These are phyloP conservation scores for Lagria hirta DNA, from an alignment of 2,888 invertebrate genomes.

Conservation along the genomic window DNA sequence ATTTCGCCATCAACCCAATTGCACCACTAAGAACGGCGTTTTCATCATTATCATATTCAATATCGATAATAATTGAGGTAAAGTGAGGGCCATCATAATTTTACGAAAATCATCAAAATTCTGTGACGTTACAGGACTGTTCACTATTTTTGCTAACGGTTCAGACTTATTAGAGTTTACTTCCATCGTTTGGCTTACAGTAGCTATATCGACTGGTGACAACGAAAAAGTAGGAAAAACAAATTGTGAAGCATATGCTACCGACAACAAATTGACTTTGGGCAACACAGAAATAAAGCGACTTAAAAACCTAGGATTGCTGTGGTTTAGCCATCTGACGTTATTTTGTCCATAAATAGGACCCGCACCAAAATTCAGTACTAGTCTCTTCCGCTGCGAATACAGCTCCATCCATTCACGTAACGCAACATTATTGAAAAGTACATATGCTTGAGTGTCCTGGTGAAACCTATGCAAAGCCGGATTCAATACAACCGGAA, in stretches of 20 bases:
- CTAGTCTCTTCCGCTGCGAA: not conserved
- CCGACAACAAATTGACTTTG: not conserved
- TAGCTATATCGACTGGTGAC: not conserved
- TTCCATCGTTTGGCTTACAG: slow-evolving; percentile 3
- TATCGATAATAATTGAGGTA: slow-evolving; percentile 2
- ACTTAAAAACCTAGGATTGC: not conserved
- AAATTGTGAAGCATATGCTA: not conserved
- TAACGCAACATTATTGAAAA: too few species aligned
- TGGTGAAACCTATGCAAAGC: too few species aligned
- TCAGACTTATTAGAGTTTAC: slow-evolving; percentile 1
- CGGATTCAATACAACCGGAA: too few species aligned
- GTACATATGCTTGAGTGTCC: too few species aligned
- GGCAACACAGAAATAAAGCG: not conserved
- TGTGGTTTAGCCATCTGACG: not conserved
- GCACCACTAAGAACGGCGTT: slow-evolving; percentile 1
- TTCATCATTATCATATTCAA: slow-evolving; percentile 2
- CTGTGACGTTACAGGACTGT: slow-evolving; percentile 2
- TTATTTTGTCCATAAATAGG: slow-evolving; percentile 3
- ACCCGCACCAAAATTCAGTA: slow-evolving; percentile 1
- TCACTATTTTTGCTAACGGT: slow-evolving; percentile 1
- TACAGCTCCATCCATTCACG: not conserved
- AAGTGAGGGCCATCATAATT: slow-evolving; percentile 1
- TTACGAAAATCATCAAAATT: slow-evolving; percentile 4
- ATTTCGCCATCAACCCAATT: not conserved
- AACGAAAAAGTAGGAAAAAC: not conserved